These are phyloP conservation scores for Rugalucina vietnamica DNA, from an alignment of 2,888 invertebrate species.

Conservation along the genomic window DNA sequence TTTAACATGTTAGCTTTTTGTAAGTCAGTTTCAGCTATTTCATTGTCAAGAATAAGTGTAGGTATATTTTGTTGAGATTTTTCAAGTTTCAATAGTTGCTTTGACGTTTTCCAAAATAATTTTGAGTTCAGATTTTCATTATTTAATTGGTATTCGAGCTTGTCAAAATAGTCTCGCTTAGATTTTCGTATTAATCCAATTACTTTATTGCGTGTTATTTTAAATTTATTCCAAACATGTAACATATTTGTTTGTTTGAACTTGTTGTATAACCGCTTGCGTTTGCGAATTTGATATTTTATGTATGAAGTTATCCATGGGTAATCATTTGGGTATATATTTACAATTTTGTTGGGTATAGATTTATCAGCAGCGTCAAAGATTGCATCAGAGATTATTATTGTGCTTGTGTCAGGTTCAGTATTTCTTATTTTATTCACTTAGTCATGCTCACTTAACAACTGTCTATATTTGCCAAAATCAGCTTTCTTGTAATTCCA, in stretches of 20 bases:
- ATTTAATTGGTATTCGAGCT: background rate
- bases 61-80: background rate
- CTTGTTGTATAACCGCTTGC: background rate
- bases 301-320: background rate
- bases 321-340: background rate
- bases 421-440: background rate
- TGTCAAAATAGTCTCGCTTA: background rate
- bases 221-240: background rate
- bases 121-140: background rate
- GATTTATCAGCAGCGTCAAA: background rate
- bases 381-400: background rate
- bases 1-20: constrained; percentile 13
- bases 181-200: background rate
- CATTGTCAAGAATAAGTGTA: background rate
- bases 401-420: background rate
- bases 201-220: background rate
- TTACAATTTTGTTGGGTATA: background rate
- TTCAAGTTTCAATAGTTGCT: background rate
- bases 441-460: background rate
- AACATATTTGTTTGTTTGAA: background rate
- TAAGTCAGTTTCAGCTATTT: background rate
- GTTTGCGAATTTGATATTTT: background rate
- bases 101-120: constrained; percentile 16
- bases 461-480: background rate
- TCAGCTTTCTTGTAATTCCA: background rate